phyloP scores from a whole-genome alignment of 2,888 invertebrate genomes.

The Gymnoscelis rufifasciata region DNA sequence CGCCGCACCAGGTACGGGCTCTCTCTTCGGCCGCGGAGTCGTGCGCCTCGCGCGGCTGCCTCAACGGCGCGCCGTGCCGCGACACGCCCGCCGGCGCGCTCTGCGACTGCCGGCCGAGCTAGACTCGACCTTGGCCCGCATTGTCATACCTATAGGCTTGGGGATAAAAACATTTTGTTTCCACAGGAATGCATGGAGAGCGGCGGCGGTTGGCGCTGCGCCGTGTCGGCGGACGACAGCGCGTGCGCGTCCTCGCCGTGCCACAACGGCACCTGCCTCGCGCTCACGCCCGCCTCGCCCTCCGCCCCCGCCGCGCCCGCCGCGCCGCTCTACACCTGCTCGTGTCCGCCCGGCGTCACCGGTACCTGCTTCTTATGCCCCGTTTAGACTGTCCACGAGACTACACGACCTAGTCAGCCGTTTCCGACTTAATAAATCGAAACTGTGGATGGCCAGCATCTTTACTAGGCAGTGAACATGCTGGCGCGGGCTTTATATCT shows the following conservation, averaged over 20 bases:
- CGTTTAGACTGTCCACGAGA: too few species aligned
- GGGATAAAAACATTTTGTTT: background rate
- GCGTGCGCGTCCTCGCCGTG: slow-evolving; percentile 84
- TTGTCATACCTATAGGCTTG: too few species aligned
- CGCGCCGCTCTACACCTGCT: slow-evolving; percentile 81
- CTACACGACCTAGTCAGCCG: too few species aligned
- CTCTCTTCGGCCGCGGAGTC: slow-evolving; percentile 35
- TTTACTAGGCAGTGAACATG: too few species aligned
- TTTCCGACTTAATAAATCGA: too few species aligned
- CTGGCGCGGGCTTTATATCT: too few species aligned
- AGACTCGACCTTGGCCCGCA: too few species aligned
- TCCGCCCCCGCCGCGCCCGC: background rate
- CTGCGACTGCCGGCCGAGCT: slow-evolving; percentile 83
- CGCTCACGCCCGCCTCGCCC: slow-evolving; percentile 76
- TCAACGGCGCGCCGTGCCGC: slow-evolving; percentile 38
- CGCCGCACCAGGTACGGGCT: slow-evolving; percentile 87
- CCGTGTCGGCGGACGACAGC: slow-evolving; percentile 79
- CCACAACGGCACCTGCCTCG: slow-evolving; percentile 86
- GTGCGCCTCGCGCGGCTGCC: slow-evolving; percentile 58
- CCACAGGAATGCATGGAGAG: slow-evolving; percentile 73
- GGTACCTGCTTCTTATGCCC: background rate
- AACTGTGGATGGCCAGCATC: too few species aligned
- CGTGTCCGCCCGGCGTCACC: slow-evolving; percentile 76
- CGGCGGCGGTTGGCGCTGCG: slow-evolving; percentile 78
- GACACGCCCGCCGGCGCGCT: background rate